A percentile compares a stretch with the other conserved stretches of the same genome.
Evolutionary conservation across 2,797 vertebrate genomes (phyloP).

Genomic region (Chrosomus eos): DNA sequence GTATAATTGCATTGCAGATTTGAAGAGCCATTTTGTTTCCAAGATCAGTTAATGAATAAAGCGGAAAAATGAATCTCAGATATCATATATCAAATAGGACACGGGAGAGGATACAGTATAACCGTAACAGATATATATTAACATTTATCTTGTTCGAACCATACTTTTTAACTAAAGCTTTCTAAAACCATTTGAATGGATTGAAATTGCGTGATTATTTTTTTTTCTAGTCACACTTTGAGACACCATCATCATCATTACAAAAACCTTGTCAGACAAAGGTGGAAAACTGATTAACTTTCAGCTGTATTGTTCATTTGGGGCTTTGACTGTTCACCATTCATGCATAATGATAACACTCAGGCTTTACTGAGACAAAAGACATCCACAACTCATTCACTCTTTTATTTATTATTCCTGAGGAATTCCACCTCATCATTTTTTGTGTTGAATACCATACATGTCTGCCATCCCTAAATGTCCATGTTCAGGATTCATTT

Average conservation of each 20-base stretch:
- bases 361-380: conserved; percentile 48
- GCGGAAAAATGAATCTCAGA: conserved; percentile 4
- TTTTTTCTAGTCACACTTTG: conserved; percentile 31
- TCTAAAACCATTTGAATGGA: not conserved
- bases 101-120: not conserved
- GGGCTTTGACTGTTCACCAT: conserved; percentile 38
- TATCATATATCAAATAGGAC: conserved; percentile 3
- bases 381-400: conserved; percentile 47
- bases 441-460: conserved; percentile 42
- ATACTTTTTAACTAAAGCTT: conserved; percentile 25
- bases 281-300: conserved; percentile 29
- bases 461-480: conserved; percentile 51
- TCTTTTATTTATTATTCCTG: conserved; percentile 45
- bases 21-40: conserved; percentile 23
- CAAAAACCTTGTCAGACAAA: conserved; percentile 36
- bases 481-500: conserved; percentile 54
- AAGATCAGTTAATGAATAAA: conserved; percentile 10
- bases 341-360: conserved; percentile 52
- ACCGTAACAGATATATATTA: conserved; percentile 17
- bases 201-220: conserved; percentile 19
- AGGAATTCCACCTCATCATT: conserved; percentile 39
- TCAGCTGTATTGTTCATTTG: conserved; percentile 51
- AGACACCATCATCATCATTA: conserved; percentile 34
- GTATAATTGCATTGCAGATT: conserved; percentile 14
- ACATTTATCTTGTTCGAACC: conserved; percentile 18